Base-by-base conservation (phyloP, 2,888 invertebrate species). In the Phymatocera aterrima region DNA sequence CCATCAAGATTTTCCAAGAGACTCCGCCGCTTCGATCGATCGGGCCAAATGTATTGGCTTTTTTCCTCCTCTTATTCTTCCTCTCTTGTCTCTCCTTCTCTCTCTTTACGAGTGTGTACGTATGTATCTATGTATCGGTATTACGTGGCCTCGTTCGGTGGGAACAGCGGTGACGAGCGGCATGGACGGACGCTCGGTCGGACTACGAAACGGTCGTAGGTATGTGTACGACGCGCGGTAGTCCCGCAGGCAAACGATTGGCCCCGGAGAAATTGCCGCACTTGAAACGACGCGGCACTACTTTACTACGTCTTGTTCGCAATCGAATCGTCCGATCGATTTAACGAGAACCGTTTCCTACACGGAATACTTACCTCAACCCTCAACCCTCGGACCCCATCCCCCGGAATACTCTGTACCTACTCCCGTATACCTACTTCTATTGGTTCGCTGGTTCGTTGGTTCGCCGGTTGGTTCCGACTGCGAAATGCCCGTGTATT, bases 11-110 rank as follows among this genome's bases (percentile, higher is more conserved):
- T 61, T 51, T 60, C 79, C 79, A 78, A 80, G 80, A 82, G 82
- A 80, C 82, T 82, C 79, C 82, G 81, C n/a, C n/a, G n/a, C n/a
- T n/a, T n/a, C n/a, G n/a, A n/a, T 82, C 82, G 82, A 82, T 82
- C 81, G 79, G 77, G 80, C 81, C 82, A 82, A 81, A 82, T 82
- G 82, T 82, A 82, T 82, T 82, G 82, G 81, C 79, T 82, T 40
- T 40, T 40, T 40, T 40, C 12, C 12, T 40, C 12, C 12, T 40
- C 12, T 40, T 40, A 10, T 40, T 40, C 12, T n/a, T n/a, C n/a
- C n/a, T n/a, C n/a, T n/a, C n/a, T n/a, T n/a, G n/a, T n/a, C n/a
- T n/a, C n/a, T n/a, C n/a, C n/a, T n/a, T n/a, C n/a, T 46, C 24
- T 68, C 46, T 68, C 46, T 68, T 46, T 68, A 68, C 68, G 68